Conservation (phyloP, 92 coral and sea anemone genomes). For the Porites cylindrica region DNA sequence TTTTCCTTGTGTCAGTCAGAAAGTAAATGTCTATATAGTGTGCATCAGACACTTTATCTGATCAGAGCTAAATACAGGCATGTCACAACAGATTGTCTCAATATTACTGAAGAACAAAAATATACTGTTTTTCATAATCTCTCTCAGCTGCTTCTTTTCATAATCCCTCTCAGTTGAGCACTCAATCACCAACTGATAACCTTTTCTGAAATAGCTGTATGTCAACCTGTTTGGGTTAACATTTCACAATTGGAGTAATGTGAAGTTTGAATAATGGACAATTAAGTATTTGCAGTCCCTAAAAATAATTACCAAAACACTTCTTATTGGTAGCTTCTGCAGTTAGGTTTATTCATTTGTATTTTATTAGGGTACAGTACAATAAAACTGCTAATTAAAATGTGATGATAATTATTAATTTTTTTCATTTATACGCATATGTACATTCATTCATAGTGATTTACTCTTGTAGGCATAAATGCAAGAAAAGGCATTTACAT, state of each 20-base stretch:
- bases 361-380: background rate
- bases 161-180: constrained; percentile 18
- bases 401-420: too few species aligned
- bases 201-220: background rate
- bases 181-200: background rate
- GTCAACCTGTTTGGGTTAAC: background rate
- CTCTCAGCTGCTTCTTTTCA: background rate
- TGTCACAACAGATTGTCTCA: constrained; percentile 4
- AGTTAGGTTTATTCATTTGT: constrained; percentile 16
- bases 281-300: constrained; percentile 15
- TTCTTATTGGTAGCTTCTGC: constrained; percentile 10
- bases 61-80: constrained; percentile 13
- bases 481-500: background rate
- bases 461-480: background rate
- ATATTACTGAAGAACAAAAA: constrained; percentile 2
- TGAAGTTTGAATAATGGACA: constrained; percentile 23
- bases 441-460: background rate
- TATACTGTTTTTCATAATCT: too few species aligned
- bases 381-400: too few species aligned
- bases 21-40: constrained; percentile 21
- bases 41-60: constrained; percentile 11
- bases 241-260: background rate
- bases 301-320: constrained; percentile 22
- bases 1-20: constrained; percentile 42
- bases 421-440: too few species aligned